Percentiles rank a stretch among this genome's conserved stretches.
Conservation (phyloP, 2,797 vertebrate species). For the Capromys pilorides region DNA sequence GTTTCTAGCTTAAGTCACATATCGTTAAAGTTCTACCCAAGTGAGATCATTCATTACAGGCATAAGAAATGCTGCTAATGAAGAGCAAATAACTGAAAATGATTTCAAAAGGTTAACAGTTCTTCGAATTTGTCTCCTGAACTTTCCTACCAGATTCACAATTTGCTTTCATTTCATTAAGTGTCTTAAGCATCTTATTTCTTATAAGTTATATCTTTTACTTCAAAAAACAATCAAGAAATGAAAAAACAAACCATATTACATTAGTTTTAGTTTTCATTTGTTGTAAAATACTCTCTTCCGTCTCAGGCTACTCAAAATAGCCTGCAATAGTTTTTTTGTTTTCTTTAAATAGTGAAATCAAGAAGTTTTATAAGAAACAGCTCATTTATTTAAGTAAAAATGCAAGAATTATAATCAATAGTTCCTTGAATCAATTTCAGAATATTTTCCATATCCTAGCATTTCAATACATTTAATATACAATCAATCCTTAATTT, state of each 20-base stretch:
- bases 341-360: slow-evolving; percentile 9
- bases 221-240: slow-evolving; percentile 10
- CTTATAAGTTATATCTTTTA: background rate
- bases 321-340: background rate
- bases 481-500: background rate
- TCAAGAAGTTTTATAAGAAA: background rate
- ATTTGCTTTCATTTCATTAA: background rate
- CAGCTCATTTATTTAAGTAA: background rate
- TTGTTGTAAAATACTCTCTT: slow-evolving; percentile 7
- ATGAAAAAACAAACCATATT: background rate
- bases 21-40: background rate
- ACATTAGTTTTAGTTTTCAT: slow-evolving; percentile 28
- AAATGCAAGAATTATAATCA: slow-evolving; percentile 4
- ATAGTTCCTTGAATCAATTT: background rate
- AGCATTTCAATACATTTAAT: background rate
- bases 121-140: background rate
- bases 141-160: background rate
- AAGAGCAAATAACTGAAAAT: background rate
- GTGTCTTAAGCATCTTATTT: background rate
- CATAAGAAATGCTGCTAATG: background rate
- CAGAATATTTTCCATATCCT: background rate
- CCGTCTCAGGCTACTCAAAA: background rate
- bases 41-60: background rate
- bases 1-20: background rate
- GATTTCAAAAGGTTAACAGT: background rate